phyloP scores from a whole-genome alignment of 2,888 invertebrate genomes.

The Dexiosoma caninum region DNA sequence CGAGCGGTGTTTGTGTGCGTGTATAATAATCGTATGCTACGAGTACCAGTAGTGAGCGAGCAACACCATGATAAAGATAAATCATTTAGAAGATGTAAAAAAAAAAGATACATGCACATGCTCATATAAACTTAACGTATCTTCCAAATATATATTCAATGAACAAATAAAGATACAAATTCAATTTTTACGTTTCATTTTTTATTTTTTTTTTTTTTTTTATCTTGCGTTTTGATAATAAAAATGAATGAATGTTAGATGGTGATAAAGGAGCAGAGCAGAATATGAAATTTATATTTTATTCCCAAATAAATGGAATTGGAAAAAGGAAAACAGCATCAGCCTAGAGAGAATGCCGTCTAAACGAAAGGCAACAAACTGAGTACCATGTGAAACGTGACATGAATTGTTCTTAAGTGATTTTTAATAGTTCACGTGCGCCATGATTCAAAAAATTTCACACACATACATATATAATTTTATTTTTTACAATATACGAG shows the following conservation, averaged over 20 bases:
- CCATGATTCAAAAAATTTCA: constrained; percentile 50
- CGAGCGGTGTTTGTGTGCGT: not conserved
- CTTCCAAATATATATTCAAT: constrained; percentile 55
- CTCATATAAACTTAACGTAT: constrained; percentile 24
- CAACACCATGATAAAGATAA: constrained; percentile 51
- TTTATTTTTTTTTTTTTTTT: not conserved
- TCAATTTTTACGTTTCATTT: constrained; percentile 33
- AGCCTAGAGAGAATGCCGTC: constrained; percentile 27
- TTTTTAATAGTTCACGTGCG: constrained; percentile 76
- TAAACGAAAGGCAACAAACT: constrained; percentile 47
- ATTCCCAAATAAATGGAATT: constrained; percentile 34
- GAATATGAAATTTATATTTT: constrained; percentile 26
- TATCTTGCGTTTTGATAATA: constrained; percentile 1
- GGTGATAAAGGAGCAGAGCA: constrained; percentile 31
- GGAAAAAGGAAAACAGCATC: not conserved
- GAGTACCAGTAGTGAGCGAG: not conserved
- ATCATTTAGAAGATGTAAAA: constrained; percentile 44
- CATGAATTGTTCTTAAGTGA: constrained; percentile 75
- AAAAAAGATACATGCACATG: not conserved
- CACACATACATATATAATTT: not conserved
- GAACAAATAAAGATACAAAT: constrained; percentile 64
- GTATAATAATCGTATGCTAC: not conserved
- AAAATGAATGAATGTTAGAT: constrained; percentile 38
- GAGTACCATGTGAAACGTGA: constrained; percentile 70
- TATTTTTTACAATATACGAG: constrained; percentile 43